These are phyloP conservation scores for Lasiurus borealis DNA, from an alignment of 2,113 vertebrate genomes.

Conservation along the genomic window DNA sequence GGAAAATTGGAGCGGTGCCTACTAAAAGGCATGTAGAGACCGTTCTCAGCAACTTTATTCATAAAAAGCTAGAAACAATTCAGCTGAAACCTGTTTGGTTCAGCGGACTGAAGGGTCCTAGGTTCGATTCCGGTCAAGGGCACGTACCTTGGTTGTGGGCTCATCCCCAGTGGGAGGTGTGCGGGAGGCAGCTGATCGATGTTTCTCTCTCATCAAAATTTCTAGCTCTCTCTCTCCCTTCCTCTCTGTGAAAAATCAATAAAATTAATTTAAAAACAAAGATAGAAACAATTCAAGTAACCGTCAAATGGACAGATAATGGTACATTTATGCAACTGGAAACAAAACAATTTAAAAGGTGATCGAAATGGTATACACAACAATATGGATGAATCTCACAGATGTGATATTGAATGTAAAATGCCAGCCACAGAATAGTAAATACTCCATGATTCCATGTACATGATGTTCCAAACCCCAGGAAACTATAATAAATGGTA, in stretches of 20 bases:
- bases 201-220: too few relatives aligned
- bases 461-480: not conserved
- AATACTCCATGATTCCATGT: not conserved
- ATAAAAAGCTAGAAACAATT: not conserved
- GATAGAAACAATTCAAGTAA: not conserved
- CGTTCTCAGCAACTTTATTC: slow-evolving; percentile 9
- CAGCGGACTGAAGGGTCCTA: too few relatives aligned
- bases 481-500: not conserved
- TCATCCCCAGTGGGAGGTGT: too few relatives aligned
- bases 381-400: not conserved
- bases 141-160: too few relatives aligned
- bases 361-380: not conserved
- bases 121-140: too few relatives aligned
- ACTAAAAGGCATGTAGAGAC: not conserved
- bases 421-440: not conserved
- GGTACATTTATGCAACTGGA: not conserved
- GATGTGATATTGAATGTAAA: not conserved
- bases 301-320: not conserved
- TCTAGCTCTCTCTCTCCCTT: too few relatives aligned
- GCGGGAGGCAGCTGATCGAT: too few relatives aligned
- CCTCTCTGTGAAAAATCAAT: too few relatives aligned
- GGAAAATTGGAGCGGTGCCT: not conserved
- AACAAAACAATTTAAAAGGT: not conserved
- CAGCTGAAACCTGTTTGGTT: too few relatives aligned
- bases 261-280: not conserved